These are phyloP conservation scores for Rotaria sp. DNA, from an alignment of 2,888 invertebrate species.

Conservation along the genomic window DNA sequence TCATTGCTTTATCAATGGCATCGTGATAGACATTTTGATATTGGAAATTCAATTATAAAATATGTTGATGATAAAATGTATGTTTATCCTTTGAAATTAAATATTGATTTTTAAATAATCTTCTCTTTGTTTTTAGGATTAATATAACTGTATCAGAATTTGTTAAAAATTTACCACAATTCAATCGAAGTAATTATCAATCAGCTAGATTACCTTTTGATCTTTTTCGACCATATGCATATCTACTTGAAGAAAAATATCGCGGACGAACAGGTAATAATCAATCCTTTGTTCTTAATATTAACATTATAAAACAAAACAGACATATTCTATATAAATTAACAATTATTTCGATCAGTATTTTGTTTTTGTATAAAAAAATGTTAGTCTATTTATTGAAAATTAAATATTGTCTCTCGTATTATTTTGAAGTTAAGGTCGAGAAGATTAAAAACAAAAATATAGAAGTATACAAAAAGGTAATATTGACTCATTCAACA, in stretches of 20 bases:
- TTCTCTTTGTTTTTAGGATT: neutral
- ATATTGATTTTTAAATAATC: neutral
- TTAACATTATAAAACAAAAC: too few species aligned
- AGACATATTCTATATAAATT: too few species aligned
- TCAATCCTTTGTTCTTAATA: too few species aligned
- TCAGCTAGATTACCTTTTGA: conserved; percentile 1
- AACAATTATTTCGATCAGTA: too few species aligned
- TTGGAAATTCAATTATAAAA: neutral
- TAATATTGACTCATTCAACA: too few species aligned
- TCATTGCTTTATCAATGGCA: neutral
- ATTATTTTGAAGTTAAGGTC: too few species aligned
- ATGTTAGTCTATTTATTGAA: too few species aligned
- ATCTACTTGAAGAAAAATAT: conserved; percentile 18
- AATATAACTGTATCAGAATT: neutral
- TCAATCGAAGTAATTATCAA: neutral
- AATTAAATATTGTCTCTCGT: too few species aligned
- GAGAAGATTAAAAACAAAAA: too few species aligned
- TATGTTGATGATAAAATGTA: conserved; percentile 28
- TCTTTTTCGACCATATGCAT: conserved; percentile 6
- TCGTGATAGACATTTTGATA: neutral
- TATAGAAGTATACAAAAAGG: too few species aligned
- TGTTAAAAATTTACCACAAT: conserved; percentile 20
- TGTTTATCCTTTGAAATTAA: too few species aligned
- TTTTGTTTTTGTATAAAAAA: too few species aligned
- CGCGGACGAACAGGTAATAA: neutral